Base-by-base conservation (phyloP, 2,113 vertebrate genomes). In the Dryoscopus gambensis region DNA sequence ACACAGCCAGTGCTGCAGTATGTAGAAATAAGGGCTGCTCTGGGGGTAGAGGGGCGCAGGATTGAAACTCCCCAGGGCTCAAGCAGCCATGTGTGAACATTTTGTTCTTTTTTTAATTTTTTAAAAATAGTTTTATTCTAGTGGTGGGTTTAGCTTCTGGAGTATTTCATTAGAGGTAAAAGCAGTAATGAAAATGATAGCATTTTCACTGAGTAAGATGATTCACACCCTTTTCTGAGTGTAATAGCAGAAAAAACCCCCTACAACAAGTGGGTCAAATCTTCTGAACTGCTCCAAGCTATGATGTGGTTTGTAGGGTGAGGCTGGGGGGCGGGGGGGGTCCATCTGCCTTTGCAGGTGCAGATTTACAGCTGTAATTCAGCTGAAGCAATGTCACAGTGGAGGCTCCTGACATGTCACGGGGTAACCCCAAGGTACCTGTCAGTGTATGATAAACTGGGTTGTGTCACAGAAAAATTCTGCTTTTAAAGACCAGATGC, bases 101-200 rank as follows among this genome's bases (percentile, higher is more conserved):
- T 46, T 53, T 63, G 6, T 44, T 44, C 7, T 3, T 6, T 49
- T 77, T 49, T 1, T 1, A 11, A 1, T 0, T 10, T 9, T 52
- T 31, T 56, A 0, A 0, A 7, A 65, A 17, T 42, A 0, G 3
- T 53, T 77, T 60, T 62, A 31, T 76, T 65, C 5, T 37, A 21
- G 31, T 35, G 35, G 60, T 74, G 19, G 5, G 3, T 65, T 50
- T 20, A n/a, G 15, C 23, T 87, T 46, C 64, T 89, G 42, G 4
- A 47, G 3, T 15, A 15, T 25, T 56, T 60, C 1, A 19, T 40
- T 9, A 37, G 8, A 18, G 24, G 12, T 19, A 42, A 59, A 81
- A 81, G 5, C 55, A 90, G 47, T 4, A 13, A 44, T 19, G 24
- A 37, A 46, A 60, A 75, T 2, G 6, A 44, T 4, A 73, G 25